Evolutionary conservation across 2,888 invertebrate genomes (phyloP).

Genomic region (Neocrepidodera transversa): DNA sequence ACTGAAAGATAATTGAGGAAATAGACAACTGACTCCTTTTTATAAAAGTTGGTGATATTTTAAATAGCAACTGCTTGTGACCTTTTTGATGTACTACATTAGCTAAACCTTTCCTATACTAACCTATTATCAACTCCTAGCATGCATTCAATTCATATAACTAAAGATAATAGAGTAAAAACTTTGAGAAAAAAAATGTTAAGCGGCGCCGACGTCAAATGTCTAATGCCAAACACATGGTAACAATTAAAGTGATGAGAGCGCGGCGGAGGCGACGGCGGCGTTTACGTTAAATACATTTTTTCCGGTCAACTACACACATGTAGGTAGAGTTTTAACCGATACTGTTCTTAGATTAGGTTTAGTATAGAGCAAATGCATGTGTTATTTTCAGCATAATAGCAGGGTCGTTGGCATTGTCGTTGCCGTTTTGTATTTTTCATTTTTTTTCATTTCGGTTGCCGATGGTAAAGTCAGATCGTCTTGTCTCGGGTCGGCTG

Average conservation of each 20-base stretch:
- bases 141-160: constrained; percentile 45
- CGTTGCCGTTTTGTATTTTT: not conserved
- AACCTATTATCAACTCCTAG: constrained; percentile 39
- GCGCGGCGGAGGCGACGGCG: not conserved
- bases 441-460: not conserved
- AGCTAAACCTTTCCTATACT: constrained; percentile 34
- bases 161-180: constrained; percentile 1
- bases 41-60: constrained; percentile 60
- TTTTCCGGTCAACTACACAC: not conserved
- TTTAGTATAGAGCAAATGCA: constrained; percentile 4
- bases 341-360: not conserved
- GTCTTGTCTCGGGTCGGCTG: constrained; percentile 54
- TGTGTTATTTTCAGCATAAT: constrained; percentile 2
- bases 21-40: constrained; percentile 26
- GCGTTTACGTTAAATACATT: not conserved
- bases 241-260: not conserved
- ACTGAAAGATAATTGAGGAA: not conserved
- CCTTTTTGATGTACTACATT: constrained; percentile 39
- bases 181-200: not conserved
- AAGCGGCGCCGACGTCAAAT: not conserved
- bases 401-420: constrained; percentile 5
- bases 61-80: constrained; percentile 55
- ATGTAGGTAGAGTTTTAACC: constrained; percentile 11
- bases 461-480: not conserved
- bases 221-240: not conserved